phyloP scores from a whole-genome alignment of 2,113 vertebrate species.

The Kobus ellipsiprymnus region DNA sequence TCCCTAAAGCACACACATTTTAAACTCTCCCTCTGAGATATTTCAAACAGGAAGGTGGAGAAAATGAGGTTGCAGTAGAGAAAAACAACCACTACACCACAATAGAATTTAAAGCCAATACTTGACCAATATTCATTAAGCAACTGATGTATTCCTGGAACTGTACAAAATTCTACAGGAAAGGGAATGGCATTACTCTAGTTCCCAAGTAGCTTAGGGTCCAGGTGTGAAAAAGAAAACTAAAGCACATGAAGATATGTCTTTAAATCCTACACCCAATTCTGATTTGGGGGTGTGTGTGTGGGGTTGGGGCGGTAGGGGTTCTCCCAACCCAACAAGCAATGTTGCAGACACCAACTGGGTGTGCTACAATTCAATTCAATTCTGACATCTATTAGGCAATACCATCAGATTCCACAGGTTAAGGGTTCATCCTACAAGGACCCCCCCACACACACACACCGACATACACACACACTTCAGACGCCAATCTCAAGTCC shows the following conservation, averaged over 20 bases:
- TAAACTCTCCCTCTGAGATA: not conserved
- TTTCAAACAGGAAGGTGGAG: not conserved
- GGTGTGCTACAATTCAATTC: not conserved
- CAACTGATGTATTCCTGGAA: not conserved
- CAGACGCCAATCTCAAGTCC: not conserved
- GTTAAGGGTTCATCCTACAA: not conserved
- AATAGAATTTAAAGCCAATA: not conserved
- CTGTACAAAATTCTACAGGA: not conserved
- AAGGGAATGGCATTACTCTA: not conserved
- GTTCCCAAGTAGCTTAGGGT: not conserved
- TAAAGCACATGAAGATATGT: not conserved
- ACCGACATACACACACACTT: not conserved
- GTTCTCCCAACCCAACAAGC: not conserved
- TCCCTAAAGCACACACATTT: not conserved
- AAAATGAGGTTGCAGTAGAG: not conserved
- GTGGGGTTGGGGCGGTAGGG: not conserved
- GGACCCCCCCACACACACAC: not conserved
- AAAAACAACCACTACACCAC: not conserved
- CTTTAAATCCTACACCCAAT: not conserved
- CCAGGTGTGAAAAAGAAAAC: not conserved
- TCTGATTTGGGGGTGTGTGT: not conserved
- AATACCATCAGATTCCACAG: not conserved
- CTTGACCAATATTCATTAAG: not conserved
- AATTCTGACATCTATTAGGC: not conserved
- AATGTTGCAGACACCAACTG: not conserved